Evolutionary conservation across 2,797 vertebrate genomes (phyloP).

Genomic region (Echeneis naucrates): DNA sequence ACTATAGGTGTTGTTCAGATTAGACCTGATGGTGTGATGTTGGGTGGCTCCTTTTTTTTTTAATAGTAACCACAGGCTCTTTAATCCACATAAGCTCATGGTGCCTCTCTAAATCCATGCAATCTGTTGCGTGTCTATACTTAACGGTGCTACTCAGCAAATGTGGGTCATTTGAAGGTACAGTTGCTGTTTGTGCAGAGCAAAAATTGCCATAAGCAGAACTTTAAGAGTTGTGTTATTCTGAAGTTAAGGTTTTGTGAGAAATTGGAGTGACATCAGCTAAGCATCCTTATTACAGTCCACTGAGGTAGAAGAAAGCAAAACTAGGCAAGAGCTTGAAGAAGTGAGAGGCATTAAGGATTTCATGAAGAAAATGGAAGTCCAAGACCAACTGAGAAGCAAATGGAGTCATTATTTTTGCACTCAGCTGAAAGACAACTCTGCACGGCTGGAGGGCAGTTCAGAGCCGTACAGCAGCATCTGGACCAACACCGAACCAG

Average conservation of each 20-base stretch:
- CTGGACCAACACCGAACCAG: slow-evolving; percentile 42
- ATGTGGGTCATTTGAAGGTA: slow-evolving; percentile 70
- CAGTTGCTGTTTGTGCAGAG: not conserved
- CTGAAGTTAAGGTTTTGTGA: not conserved
- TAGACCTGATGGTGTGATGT: slow-evolving; percentile 33
- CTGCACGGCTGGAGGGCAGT: slow-evolving; percentile 7
- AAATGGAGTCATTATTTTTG: slow-evolving; percentile 37
- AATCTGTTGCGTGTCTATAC: slow-evolving; percentile 77
- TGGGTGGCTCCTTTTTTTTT: slow-evolving; percentile 36
- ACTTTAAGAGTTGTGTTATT: not conserved
- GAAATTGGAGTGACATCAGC: not conserved
- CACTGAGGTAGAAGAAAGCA: not conserved
- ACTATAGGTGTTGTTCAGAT: not conserved
- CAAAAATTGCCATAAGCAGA: not conserved
- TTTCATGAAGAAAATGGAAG: slow-evolving; percentile 55
- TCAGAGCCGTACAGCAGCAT: slow-evolving; percentile 35
- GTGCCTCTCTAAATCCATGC: slow-evolving; percentile 78
- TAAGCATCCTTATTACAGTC: not conserved
- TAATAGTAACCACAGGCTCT: slow-evolving; percentile 56
- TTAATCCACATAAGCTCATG: slow-evolving; percentile 78
- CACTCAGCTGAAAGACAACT: slow-evolving; percentile 27
- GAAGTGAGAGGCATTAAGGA: slow-evolving; percentile 17
- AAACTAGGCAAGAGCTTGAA: slow-evolving; percentile 4
- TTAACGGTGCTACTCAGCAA: slow-evolving; percentile 63
- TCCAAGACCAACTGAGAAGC: slow-evolving; percentile 35